These are phyloP conservation scores for Oreochromis niloticus DNA, from an alignment of 2,113 vertebrate genomes.

Conservation along the genomic window DNA sequence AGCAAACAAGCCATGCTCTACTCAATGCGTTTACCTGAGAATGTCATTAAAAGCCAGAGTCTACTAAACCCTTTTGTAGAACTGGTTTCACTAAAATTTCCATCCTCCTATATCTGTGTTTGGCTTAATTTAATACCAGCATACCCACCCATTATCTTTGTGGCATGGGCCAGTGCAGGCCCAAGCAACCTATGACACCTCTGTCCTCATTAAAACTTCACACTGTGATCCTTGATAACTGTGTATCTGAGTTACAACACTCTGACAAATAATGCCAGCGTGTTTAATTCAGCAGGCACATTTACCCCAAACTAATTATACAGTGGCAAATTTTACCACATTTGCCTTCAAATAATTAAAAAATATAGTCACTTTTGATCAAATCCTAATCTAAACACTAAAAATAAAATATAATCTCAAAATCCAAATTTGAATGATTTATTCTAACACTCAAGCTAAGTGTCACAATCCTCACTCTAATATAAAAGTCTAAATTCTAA, in stretches of 20 bases:
- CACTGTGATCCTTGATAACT: conserved; percentile 35
- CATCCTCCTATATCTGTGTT: conserved; percentile 27
- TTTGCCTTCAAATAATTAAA: background rate
- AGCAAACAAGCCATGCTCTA: conserved; percentile 42
- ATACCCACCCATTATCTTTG: conserved; percentile 63
- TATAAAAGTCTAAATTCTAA: background rate
- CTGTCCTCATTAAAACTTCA: conserved; percentile 65
- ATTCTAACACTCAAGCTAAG: background rate
- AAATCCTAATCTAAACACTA: background rate
- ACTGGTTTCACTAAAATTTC: conserved; percentile 19
- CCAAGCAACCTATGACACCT: conserved; percentile 22
- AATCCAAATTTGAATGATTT: background rate
- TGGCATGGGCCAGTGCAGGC: conserved; percentile 13
- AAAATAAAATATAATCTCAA: background rate
- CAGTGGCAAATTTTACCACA: background rate
- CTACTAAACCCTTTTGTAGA: conserved; percentile 23
- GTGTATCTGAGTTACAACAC: conserved; percentile 29
- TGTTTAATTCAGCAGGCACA: background rate
- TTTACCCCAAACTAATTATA: background rate
- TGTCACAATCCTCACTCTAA: background rate
- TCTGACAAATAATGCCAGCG: conserved; percentile 28
- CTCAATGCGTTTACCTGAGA: conserved; percentile 35
- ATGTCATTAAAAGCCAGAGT: conserved; percentile 34
- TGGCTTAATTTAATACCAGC: conserved; percentile 49
- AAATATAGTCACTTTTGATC: background rate